These are phyloP conservation scores for Hyaena hyaena DNA, from an alignment of 2,113 vertebrate genomes.

Conservation along the genomic window DNA sequence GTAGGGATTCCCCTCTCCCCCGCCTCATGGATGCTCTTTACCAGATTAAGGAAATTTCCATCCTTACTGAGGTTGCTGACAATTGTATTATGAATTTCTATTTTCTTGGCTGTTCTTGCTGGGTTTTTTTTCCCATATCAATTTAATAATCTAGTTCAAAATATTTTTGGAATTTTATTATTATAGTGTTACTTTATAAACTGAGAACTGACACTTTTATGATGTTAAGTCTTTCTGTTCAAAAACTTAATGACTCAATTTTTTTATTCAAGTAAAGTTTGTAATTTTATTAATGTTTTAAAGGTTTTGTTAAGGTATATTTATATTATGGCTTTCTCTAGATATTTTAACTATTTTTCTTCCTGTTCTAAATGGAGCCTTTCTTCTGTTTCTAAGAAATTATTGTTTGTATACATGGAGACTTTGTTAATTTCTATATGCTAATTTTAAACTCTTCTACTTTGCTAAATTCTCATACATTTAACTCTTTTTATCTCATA, in stretches of 20 bases:
- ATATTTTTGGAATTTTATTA: not conserved
- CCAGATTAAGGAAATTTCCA: not conserved
- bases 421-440: not conserved
- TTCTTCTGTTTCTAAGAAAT: not conserved
- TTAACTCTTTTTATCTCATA: not conserved
- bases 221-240: not conserved
- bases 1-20: not conserved
- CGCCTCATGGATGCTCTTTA: not conserved
- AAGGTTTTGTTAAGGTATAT: not conserved
- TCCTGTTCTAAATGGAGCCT: not conserved
- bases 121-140: not conserved
- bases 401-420: not conserved
- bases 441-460: not conserved
- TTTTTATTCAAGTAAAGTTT: not conserved
- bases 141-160: constrained; percentile 6
- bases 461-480: not conserved
- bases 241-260: not conserved
- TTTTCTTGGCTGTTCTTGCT: not conserved
- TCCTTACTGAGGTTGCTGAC: not conserved
- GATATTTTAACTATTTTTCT: not conserved
- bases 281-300: constrained; percentile 11
- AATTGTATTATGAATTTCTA: not conserved
- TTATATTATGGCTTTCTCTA: not conserved
- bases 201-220: not conserved
- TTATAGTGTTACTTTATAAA: not conserved